Evolutionary conservation across 2,888 invertebrate species (phyloP).

Genomic region (Orthosia cruda): DNA sequence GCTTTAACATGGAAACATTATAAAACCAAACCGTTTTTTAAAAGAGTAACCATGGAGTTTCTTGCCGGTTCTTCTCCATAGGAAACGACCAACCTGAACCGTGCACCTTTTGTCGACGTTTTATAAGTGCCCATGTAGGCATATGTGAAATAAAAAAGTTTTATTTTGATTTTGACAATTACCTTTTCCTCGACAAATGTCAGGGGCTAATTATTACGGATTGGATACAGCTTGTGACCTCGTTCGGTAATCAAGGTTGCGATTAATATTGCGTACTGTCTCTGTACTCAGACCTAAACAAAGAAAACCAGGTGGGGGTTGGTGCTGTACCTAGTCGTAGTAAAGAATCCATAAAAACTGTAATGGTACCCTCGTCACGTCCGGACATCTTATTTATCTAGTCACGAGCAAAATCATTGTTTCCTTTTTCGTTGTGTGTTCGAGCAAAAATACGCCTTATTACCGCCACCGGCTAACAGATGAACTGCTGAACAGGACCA

Average conservation of each 20-base stretch:
- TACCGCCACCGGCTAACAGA: conserved; percentile 86
- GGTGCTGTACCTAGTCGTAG: conserved; percentile 79
- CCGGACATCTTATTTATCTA: conserved; percentile 91
- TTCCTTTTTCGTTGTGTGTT: conserved; percentile 86
- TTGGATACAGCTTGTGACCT: conserved; percentile 27
- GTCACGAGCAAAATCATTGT: conserved; percentile 90
- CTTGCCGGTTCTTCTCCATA: too few relatives aligned
- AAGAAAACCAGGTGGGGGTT: conserved; percentile 84
- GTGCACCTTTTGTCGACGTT: too few relatives aligned
- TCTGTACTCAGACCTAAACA: conserved; percentile 85
- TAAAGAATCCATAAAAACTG: conserved; percentile 90
- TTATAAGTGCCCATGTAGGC: too few relatives aligned
- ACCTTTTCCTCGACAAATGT: conserved; percentile 47
- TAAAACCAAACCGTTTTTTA: too few relatives aligned
- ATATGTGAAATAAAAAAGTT: too few relatives aligned
- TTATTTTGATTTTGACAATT: too few relatives aligned
- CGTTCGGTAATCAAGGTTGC: conserved; percentile 63
- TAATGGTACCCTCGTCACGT: conserved; percentile 90
- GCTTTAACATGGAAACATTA: too few relatives aligned
- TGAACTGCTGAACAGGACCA: conserved; percentile 84
- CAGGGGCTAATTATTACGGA: conserved; percentile 24
- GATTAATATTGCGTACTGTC: conserved; percentile 77
- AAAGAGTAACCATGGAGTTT: too few relatives aligned
- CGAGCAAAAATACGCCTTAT: conserved; percentile 88
- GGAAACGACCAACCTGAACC: too few relatives aligned